Evolutionary conservation across 2,888 invertebrate species (phyloP).

Genomic region (Metopia argyrocephala): DNA sequence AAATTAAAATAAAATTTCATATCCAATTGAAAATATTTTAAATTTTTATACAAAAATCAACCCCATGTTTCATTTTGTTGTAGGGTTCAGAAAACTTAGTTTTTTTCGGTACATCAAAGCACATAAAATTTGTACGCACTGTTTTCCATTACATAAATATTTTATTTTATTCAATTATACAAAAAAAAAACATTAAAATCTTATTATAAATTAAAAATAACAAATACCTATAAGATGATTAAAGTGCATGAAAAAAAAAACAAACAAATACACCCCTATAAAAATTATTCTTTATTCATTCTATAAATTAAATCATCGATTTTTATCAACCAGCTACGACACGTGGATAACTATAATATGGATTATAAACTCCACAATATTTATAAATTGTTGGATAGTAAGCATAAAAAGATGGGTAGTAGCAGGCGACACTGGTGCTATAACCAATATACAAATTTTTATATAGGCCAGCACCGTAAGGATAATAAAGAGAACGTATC

Average conservation of each 20-base stretch:
- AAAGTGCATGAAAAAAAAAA: no score
- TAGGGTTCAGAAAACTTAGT: no score
- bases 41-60: no score
- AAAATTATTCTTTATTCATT: conserved; percentile 4
- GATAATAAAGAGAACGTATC: conserved; percentile 54
- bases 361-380: conserved; percentile 51
- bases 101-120: no score
- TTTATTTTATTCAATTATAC: conserved; percentile 25
- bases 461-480: conserved; percentile 62
- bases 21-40: no score
- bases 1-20: no score
- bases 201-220: neutral
- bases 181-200: conserved; percentile 26
- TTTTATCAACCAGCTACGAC: conserved; percentile 42
- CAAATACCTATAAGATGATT: no score
- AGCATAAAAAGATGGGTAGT: conserved; percentile 57
- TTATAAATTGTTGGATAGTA: conserved; percentile 61
- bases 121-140: no score
- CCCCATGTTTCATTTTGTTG: no score
- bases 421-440: conserved; percentile 35
- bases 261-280: neutral
- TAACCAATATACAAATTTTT: conserved; percentile 61
- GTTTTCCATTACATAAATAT: no score
- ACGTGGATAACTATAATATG: conserved; percentile 61
- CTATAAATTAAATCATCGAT: conserved; percentile 33